Evolutionary conservation across 2,888 invertebrate genomes (phyloP).

Genomic region (Holacanthella duospinosa): DNA sequence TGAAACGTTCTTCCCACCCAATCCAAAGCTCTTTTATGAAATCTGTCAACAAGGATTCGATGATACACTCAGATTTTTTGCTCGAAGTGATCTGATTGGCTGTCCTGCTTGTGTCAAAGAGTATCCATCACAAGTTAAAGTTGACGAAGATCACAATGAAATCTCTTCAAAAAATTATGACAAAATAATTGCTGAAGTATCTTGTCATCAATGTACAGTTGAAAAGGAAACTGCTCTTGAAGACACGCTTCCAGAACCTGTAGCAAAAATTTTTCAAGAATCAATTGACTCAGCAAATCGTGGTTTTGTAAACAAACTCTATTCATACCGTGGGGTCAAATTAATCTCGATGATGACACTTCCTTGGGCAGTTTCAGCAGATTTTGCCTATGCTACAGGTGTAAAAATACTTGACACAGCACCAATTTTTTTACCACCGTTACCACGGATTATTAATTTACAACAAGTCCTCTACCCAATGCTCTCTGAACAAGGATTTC

Average conservation of each 20-base stretch:
- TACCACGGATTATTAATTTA: too few species aligned
- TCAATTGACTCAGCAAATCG: not conserved
- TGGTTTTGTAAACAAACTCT: not conserved
- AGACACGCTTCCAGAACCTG: not conserved
- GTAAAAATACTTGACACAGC: not conserved
- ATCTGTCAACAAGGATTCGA: slow-evolving; percentile 98
- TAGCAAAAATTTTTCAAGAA: not conserved
- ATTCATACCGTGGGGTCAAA: not conserved
- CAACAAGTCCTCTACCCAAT: too few species aligned
- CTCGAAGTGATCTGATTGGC: slow-evolving; percentile 54
- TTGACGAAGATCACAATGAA: not conserved
- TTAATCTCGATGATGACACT: not conserved
- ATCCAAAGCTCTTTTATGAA: slow-evolving; percentile 74
- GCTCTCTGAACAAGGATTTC: not conserved
- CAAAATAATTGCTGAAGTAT: not conserved
- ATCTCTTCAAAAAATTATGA: not conserved
- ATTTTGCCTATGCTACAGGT: not conserved
- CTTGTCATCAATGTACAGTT: not conserved
- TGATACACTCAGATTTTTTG: slow-evolving; percentile 54
- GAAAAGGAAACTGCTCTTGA: not conserved
- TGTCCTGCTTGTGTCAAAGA: slow-evolving; percentile 45
- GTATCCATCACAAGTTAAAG: not conserved
- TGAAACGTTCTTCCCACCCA: slow-evolving; percentile 87
- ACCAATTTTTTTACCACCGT: not conserved
- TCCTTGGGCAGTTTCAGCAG: not conserved